phyloP scores from a whole-genome alignment of 2,797 vertebrate species.

The Cygnus olor region DNA sequence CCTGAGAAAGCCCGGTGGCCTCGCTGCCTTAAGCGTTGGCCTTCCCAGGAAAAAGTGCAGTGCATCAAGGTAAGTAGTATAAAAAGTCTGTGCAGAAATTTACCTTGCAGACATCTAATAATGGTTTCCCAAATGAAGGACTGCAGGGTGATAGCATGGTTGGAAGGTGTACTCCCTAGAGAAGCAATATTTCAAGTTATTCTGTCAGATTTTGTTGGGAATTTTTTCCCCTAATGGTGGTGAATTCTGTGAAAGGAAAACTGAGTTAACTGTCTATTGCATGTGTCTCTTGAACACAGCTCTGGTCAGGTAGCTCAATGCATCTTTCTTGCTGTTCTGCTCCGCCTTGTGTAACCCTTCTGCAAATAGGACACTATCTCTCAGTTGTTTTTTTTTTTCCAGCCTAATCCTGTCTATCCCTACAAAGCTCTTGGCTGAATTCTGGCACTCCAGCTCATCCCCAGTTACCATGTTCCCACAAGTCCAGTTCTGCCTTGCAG shows the following conservation, averaged over 20 bases:
- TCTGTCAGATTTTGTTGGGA: not conserved
- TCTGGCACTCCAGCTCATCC: not conserved
- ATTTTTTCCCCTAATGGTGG: rapidly evolving
- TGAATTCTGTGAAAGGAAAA: not conserved
- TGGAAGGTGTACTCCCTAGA: not conserved
- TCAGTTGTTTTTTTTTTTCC: not conserved
- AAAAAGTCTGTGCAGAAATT: not conserved
- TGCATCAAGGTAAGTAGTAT: constrained; percentile 79
- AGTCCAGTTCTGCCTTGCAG: not conserved
- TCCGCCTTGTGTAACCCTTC: not conserved
- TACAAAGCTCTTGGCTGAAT: not conserved
- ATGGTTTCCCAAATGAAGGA: not conserved
- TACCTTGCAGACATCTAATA: not conserved
- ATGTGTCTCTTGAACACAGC: not conserved
- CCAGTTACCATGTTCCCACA: not conserved
- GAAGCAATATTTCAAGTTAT: not conserved
- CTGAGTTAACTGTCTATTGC: not conserved
- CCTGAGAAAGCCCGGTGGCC: constrained; percentile 81
- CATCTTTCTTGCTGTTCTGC: not conserved
- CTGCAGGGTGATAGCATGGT: not conserved
- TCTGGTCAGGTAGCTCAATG: not conserved
- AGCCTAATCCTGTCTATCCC: not conserved
- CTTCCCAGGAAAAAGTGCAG: constrained; percentile 76
- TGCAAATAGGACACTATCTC: not conserved
- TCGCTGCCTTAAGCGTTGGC: constrained; percentile 81